These are phyloP conservation scores for Mythimna impura DNA, from an alignment of 2,888 invertebrate genomes.

Conservation along the genomic window DNA sequence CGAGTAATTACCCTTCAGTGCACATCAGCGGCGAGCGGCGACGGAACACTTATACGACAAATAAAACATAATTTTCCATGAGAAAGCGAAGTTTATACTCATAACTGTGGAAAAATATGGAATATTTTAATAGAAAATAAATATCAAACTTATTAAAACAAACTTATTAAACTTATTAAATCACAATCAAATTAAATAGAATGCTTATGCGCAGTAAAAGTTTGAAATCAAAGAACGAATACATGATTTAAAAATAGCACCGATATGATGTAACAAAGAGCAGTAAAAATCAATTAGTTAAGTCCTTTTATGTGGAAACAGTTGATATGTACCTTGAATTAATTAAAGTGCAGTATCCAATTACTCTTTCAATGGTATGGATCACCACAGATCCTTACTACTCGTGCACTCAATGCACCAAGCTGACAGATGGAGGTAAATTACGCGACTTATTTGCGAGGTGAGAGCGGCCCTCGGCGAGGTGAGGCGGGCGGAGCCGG, in stretches of 20 bases:
- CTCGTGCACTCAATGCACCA: conserved; percentile 56
- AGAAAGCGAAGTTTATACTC: not conserved
- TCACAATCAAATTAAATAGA: not conserved
- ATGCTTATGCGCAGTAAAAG: not conserved
- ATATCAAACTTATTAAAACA: not conserved
- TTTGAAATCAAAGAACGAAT: not conserved
- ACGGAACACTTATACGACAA: conserved; percentile 5
- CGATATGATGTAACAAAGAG: not conserved
- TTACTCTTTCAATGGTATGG: conserved; percentile 20
- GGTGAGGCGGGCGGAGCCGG: conserved; percentile 59
- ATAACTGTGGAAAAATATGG: not conserved
- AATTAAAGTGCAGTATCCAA: conserved; percentile 12
- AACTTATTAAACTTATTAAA: too few relatives aligned
- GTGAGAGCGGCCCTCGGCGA: conserved; percentile 65
- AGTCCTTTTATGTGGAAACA: not conserved
- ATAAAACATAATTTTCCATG: conserved; percentile 18
- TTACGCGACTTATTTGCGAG: conserved; percentile 66
- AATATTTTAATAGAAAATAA: not conserved
- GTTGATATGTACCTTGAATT: conserved; percentile 10
- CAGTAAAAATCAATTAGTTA: not conserved
- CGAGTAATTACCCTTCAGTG: conserved; percentile 47
- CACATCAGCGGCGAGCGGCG: conserved; percentile 5
- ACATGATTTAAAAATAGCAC: not conserved
- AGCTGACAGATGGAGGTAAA: conserved; percentile 62
- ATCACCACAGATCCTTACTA: conserved; percentile 19